Evolutionary conservation across 2,797 vertebrate species (phyloP), one percentile per base, ranked within the genome.

Genomic region (Lemur catta): DNA sequence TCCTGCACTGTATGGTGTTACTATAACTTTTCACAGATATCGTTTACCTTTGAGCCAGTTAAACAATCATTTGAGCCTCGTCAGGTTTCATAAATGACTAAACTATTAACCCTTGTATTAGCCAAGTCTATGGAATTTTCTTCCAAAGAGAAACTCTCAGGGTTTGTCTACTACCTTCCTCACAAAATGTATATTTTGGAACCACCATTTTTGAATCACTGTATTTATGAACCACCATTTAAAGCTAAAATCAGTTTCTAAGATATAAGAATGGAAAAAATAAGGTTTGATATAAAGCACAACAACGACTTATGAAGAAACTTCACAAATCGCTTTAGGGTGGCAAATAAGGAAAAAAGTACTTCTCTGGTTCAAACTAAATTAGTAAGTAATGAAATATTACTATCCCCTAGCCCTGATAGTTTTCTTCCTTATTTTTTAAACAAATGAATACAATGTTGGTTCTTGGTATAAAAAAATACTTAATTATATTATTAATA

Each of bases 371-470:
- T 78, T 2, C 55, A 81, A 61, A 78, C 12, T 63, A 69, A 94
- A 85, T 78, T 22, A 59, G 1, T 28, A 59, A 91, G 18, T 63
- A 50, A 86, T 59, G 17, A 92, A 69, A 50, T 41, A 72, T 65
- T 52, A 84, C 43, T 28, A 75, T 22, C 52, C n/a, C 38, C 41
- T n/a, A 69, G 41, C 35, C 52, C 65, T 52, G 81, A 46, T 30
- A 28, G 17, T 65, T 89, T 94, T 82, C 89, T 74, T 84, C 69
- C 38, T 41, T 84, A 69, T 50, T 57, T 91, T 87, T 63, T 6
- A 75, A 96, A 91, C 35, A 94, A 85, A 82, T 72, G 69, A 50
- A 96, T 84, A 61, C 35, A 92, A n/a, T 79, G 92, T 92, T 87
- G 33, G 57, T 63, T 93, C 14, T 89, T 63, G 28, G 12, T 80